phyloP scores from a whole-genome alignment of 2,888 invertebrate genomes.

The Luperina nickerlii region DNA sequence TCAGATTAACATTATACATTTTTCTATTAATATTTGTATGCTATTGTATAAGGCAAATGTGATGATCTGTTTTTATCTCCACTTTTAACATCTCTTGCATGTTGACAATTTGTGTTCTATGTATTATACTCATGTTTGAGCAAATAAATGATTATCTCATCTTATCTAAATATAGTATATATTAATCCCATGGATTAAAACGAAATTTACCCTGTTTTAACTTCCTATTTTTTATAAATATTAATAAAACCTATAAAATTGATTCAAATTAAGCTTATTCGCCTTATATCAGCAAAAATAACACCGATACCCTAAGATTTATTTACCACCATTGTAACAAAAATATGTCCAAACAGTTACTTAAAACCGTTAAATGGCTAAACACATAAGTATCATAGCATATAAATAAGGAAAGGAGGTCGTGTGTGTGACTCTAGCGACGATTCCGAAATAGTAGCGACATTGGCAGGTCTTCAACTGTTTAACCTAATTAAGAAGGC shows the following conservation, averaged over 20 bases:
- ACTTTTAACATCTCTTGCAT: too few species aligned
- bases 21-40: too few species aligned
- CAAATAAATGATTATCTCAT: too few species aligned
- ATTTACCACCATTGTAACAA: slow-evolving; percentile 35
- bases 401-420: slow-evolving; percentile 56
- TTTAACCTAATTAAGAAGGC: slow-evolving; percentile 54
- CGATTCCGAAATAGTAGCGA: slow-evolving; percentile 57
- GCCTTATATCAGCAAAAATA: not conserved
- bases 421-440: slow-evolving; percentile 38
- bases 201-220: not conserved
- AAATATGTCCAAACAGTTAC: slow-evolving; percentile 54
- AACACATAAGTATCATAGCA: slow-evolving; percentile 38
- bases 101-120: too few species aligned
- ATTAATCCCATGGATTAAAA: not conserved
- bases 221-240: not conserved
- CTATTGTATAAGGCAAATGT: too few species aligned
- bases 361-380: slow-evolving; percentile 47
- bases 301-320: not conserved
- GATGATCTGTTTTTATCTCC: too few species aligned
- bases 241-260: not conserved
- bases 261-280: not conserved
- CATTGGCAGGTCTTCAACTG: slow-evolving; percentile 63
- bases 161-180: too few species aligned
- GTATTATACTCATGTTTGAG: too few species aligned
- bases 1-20: too few species aligned